Evolutionary conservation across 2,113 vertebrate genomes (phyloP), one percentile per base, ranked within the genome.

Genomic region (Cheilinus undulatus): DNA sequence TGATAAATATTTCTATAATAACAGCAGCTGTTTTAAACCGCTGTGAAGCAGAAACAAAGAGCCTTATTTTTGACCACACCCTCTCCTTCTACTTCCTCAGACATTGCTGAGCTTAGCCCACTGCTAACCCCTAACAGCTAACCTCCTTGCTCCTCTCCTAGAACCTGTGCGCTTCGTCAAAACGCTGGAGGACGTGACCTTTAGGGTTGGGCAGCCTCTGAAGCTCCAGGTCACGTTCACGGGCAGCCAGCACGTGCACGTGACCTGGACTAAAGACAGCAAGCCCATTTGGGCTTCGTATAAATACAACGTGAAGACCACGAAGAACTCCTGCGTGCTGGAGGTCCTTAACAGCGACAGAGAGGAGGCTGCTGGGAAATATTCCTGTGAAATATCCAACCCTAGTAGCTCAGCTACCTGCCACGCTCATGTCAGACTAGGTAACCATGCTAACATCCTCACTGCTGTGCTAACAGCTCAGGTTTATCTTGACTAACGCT

Each of bases 311-410:
- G 49, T 90, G 13, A 80, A 80, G 91, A 76, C 95, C 42, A 88
- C 85, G 51, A 87, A 91, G 1, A 89, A 92, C 73, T 92, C 88
- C 23, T 95, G 95, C 53, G 57, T 95, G 51, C 76, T 97, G 82
- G 95, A 96, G 78, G 94, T 89, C 83, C 91, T 90, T 76, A 93
- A 93, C 61, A 80, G 86, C 8, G 95, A 96, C 88, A 88, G 91
- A 84, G 88, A 91, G 0, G 94, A 96, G 14, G 85, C 84, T 2
- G 82, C 93, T 50, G 96, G 96, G 69, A 90, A 92, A 48, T 97
- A 97, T 42, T 94, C 94, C 70, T 97, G 96, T 76, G 93, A 95
- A 58, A 94, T 95, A 60, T 93, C 95, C 54, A 97, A 97, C 28
- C 85, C 92, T 75, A 89, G 95, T 79, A 95, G 95, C 64, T 93